Base-by-base conservation (phyloP, 1,140 invertebrate species). In the Drosophila yakuba region DNA sequence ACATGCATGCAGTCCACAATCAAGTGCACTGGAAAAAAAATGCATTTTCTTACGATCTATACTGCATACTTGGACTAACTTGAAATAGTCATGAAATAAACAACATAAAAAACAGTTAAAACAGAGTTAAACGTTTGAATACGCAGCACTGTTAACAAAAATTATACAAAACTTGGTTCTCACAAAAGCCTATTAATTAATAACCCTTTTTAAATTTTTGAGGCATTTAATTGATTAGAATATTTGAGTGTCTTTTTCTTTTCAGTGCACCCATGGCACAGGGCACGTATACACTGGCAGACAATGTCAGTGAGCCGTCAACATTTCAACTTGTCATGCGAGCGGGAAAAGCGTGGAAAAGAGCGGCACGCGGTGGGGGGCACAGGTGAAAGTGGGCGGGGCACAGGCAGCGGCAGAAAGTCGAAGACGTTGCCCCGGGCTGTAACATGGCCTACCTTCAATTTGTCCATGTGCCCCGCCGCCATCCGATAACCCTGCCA, bases 251-350 rank as follows among this genome's bases (percentile, higher is more conserved):
- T 0, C 0, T 5, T 10, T 11, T 62, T 43, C 32, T 28, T 32
- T 15, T 0, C 15, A 32, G 58, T 55, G 51, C 11, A 57, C 38
- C 63, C 47, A 80, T 39, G 61, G 15, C 44, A 25, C 43, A 35
- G 60, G 15, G 66, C 63, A 56, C 59, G 66, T 47, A 66, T 51
- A 78, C 63, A 64, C 47, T 59, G 52, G 54, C 61, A 67, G 61
- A 67, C 67, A 68, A 62, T 83, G 80, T 88, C 83, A 83, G 80
- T 77, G 76, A 83, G 83, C 83, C 83, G 84, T 88, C 83, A 89
- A 83, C 83, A 89, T 88, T 89, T 88, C 83, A 89, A 88, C 84
- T 83, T 88, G 79, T 88, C 83, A 83, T 79, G 84, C 76, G 63
- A 83, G 76, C 75, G 66, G 71, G 52, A 67, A 80, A 72, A 66